A percentile compares a stretch with the other conserved stretches of the same genome.
These are phyloP conservation scores for Glareola pratincola DNA, from an alignment of 2,113 vertebrate species.

Conservation along the genomic window DNA sequence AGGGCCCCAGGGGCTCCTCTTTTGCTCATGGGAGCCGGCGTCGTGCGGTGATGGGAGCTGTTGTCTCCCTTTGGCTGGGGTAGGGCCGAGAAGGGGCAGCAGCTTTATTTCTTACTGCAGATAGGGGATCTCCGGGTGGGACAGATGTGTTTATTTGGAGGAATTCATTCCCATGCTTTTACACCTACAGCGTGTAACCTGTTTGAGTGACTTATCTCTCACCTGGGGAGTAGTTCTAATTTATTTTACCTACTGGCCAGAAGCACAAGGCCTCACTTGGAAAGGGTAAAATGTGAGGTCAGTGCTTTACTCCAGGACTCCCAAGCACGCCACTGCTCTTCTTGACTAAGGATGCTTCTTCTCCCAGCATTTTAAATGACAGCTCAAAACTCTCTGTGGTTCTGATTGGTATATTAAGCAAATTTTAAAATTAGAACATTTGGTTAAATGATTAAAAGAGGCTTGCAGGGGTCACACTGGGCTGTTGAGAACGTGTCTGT, in stretches of 20 bases:
- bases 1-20: background rate
- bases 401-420: background rate
- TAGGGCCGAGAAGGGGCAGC: background rate
- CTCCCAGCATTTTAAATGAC: background rate
- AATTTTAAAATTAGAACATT: background rate
- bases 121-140: background rate
- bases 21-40: accelerated
- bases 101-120: accelerated
- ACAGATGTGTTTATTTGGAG: background rate
- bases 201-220: background rate
- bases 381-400: accelerated
- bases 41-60: accelerated
- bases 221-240: background rate
- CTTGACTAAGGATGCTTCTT: background rate
- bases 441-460: background rate
- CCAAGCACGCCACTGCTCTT: accelerated
- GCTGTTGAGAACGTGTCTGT: background rate
- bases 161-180: accelerated
- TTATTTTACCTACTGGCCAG: background rate
- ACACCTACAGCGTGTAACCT: too few relatives aligned
- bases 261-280: background rate
- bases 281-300: background rate
- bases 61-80: accelerated
- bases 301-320: too few relatives aligned
- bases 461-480: accelerated